Base-by-base conservation (phyloP, 1,140 invertebrate genomes). In the Drosophila truncata region DNA sequence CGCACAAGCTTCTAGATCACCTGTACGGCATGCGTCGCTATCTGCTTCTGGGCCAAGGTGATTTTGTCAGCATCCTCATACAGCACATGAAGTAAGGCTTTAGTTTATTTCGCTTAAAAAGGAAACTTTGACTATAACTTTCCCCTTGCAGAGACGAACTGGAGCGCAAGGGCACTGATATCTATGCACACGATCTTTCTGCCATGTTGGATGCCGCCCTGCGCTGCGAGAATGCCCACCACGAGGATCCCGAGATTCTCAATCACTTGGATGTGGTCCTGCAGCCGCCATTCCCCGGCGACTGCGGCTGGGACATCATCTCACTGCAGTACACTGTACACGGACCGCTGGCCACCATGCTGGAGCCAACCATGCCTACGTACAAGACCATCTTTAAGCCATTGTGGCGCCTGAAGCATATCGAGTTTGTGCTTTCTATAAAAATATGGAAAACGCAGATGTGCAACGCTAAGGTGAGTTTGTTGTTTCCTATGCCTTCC, bases 261-360 rank as follows among this genome's bases (percentile, higher is more conserved):
- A 95, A 96, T 77, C 94, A 98, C 18, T 93, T 99, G 13, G 97
- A 98, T 94, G 96, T 98, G 14, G 95, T 96, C 85, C 94, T 98
- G 18, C 95, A 98, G 71, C 95, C 96, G 33, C 94, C 95, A 9
- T 96, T 95, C 27, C 94, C 95, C n/a, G 93, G 97, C 31, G 98
- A 99, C 93, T 95, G 94, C 62, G 98, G 98, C 4, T 99, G 98
- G 98, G 98, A 99, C 94, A 97, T 99, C 46, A 99, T 99, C 93
- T 97, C 96, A 86, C 94, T 99, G 52, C 96, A 98, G 92, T 99
- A 99, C 93, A 96, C 97, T 64, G 96, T 98, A 5, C 96, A 97
- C 92, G 98, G 98, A 9, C 98, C 98, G 16, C 96, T 99, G 69
- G 97, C 97, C 90, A 99, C 98, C 13, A 96, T 99, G 85, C 96